Conservation (phyloP, 2,113 vertebrate species). For the Mormoops blainvillei region DNA sequence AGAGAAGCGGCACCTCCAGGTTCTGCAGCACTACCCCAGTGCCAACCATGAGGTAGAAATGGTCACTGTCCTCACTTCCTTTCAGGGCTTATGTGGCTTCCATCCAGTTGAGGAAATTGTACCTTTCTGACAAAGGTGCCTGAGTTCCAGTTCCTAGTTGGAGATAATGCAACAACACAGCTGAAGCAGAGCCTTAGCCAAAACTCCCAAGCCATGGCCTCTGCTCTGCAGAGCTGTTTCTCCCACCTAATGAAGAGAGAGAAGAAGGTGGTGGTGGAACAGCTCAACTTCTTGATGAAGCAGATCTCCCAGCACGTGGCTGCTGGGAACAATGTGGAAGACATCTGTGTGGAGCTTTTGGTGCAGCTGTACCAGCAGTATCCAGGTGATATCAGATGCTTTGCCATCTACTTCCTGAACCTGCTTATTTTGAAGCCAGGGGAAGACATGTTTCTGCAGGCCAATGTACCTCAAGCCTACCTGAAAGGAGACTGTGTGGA, state of each 20-base stretch:
- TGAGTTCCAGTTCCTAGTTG: conserved; percentile 89
- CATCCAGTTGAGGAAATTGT: conserved; percentile 92
- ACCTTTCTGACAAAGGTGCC: conserved; percentile 89
- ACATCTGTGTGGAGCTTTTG: conserved; percentile 87
- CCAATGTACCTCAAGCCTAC: conserved; percentile 96
- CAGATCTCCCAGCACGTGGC: conserved; percentile 90
- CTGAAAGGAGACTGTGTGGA: conserved; percentile 95
- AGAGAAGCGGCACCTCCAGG: conserved; percentile 87
- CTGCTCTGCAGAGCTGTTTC: conserved; percentile 90
- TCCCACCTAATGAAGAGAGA: conserved; percentile 95
- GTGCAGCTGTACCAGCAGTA: conserved; percentile 92
- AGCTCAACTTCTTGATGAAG: conserved; percentile 92
- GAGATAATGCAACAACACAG: conserved; percentile 82
- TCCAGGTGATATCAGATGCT: conserved; percentile 96
- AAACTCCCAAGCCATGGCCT: conserved; percentile 53
- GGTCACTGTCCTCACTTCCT: conserved; percentile 93
- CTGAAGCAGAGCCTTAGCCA: conserved; percentile 81
- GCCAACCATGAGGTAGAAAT: conserved; percentile 98
- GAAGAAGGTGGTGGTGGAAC: conserved; percentile 90
- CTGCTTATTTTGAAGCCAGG: conserved; percentile 88
- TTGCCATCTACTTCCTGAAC: conserved; percentile 97
- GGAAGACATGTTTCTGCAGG: conserved; percentile 95
- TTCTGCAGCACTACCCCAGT: conserved; percentile 95
- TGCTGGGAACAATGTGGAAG: conserved; percentile 84
- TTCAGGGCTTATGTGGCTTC: conserved; percentile 96